Evolutionary conservation across 2,888 invertebrate genomes (phyloP).

Genomic region (Chesias legatella): DNA sequence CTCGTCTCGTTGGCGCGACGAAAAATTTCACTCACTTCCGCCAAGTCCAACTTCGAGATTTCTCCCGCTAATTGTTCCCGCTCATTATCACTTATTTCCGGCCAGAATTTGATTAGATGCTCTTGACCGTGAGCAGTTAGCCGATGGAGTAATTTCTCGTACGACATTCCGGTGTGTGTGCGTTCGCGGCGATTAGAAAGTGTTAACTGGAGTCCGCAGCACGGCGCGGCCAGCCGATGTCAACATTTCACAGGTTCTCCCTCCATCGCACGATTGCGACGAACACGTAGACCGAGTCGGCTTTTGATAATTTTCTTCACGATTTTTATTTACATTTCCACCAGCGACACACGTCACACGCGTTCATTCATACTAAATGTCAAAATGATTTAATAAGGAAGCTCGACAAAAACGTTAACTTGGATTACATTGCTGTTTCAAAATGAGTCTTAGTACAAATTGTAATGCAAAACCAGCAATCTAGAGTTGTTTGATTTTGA

Average conservation of each 20-base stretch:
- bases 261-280: conserved; percentile 52
- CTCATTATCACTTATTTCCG: conserved; percentile 83
- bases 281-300: conserved; percentile 58
- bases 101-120: conserved; percentile 91
- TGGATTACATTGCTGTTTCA: conserved; percentile 13
- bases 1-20: conserved; percentile 81
- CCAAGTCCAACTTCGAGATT: conserved; percentile 84
- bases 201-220: conserved; percentile 52
- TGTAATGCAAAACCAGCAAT: conserved; percentile 1
- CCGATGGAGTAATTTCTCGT: conserved; percentile 71
- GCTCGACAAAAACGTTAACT: too few species aligned
- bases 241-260: conserved; percentile 66
- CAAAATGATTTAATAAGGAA: too few species aligned
- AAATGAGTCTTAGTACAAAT: not conserved
- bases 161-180: conserved; percentile 66
- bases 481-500: conserved; percentile 3
- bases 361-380: too few species aligned
- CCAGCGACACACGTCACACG: conserved; percentile 7
- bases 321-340: conserved; percentile 20
- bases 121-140: conserved; percentile 86
- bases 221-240: conserved; percentile 43
- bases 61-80: conserved; percentile 80
- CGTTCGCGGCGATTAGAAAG: conserved; percentile 72
- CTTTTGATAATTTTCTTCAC: conserved; percentile 29
- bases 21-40: conserved; percentile 86